These are phyloP conservation scores for Leptodactylus fallax DNA, from an alignment of 2,797 vertebrate genomes.

Conservation along the genomic window DNA sequence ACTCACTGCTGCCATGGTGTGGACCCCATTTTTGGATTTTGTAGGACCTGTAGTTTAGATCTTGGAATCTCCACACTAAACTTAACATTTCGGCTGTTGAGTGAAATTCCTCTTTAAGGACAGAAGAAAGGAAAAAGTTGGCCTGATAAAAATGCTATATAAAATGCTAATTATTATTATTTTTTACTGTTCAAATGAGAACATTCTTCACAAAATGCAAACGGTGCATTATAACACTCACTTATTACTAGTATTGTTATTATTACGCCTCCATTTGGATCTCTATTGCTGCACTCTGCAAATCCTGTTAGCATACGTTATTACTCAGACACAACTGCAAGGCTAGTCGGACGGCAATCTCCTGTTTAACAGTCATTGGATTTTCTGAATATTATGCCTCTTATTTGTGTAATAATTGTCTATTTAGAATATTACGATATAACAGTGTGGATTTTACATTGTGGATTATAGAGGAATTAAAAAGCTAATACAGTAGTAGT, in stretches of 20 bases:
- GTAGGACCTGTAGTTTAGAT: neutral
- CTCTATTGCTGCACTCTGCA: neutral
- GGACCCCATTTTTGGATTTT: neutral
- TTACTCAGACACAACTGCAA: neutral
- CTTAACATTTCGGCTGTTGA: neutral
- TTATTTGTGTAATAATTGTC: conserved; percentile 19
- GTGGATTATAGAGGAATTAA: neutral
- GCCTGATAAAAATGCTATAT: neutral
- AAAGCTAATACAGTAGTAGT: neutral
- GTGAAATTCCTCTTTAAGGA: neutral
- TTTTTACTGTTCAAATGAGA: neutral
- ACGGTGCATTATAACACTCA: neutral
- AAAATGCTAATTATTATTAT: neutral
- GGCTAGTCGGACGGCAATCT: neutral
- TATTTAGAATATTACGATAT: neutral
- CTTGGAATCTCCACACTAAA: neutral
- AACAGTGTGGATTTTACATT: neutral
- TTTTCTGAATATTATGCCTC: neutral
- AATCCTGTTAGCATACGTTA: conserved; percentile 12
- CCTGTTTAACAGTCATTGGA: conserved; percentile 6
- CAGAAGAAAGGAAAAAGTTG: neutral
- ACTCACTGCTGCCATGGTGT: too few species aligned
- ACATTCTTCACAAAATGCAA: neutral
- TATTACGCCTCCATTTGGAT: neutral
- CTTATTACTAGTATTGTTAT: neutral